Evolutionary conservation across 2,113 vertebrate species (phyloP), one percentile per base, ranked within the genome.

Genomic region (Lophura nycthemera): DNA sequence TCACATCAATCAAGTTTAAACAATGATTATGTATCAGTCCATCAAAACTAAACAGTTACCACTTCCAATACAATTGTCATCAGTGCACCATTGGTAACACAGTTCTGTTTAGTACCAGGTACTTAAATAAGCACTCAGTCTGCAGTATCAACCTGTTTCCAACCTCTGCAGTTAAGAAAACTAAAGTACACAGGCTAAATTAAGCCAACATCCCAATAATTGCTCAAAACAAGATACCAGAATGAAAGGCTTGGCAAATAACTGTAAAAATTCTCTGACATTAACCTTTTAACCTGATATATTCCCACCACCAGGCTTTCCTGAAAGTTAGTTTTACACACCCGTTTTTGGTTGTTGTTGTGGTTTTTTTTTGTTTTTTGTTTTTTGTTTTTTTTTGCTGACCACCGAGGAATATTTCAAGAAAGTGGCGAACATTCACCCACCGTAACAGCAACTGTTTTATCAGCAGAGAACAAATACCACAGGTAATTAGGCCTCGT

Each of bases 231-330:
- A 80, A 91, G 84, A 45, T 40, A 77, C 0, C 38, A 61, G 30
- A 74, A 90, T 34, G 14, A 67, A 30, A 54, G 63, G 54, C 64
- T 64, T 54, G 24, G 47, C 3, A 92, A 88, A 70, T 48, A 63
- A 42, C 56, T 15, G 7, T 48, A 67, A 64, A 38, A 90, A n/a
- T 45, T 82, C 76, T 38, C 66, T 47, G 24, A 80, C 50, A 72
- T 69, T 71, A 69, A 72, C 32, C n/a, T 92, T 92, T 60, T 38
- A 81, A 88, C 47, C 73, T 54, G 27, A 93, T 64, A 89, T 77
- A 71, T 38, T 87, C 36, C 70, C 75, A 86, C 38, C 67, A 69
- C 43, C 27, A 42, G 83, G 40, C 64, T 86, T 59, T 79, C 48
- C 20, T 20, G 30, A 29, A 73, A 86, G 60, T 70, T 73, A 71